Evolutionary conservation across 2,113 vertebrate species (phyloP).

Genomic region (Alethe diademata): DNA sequence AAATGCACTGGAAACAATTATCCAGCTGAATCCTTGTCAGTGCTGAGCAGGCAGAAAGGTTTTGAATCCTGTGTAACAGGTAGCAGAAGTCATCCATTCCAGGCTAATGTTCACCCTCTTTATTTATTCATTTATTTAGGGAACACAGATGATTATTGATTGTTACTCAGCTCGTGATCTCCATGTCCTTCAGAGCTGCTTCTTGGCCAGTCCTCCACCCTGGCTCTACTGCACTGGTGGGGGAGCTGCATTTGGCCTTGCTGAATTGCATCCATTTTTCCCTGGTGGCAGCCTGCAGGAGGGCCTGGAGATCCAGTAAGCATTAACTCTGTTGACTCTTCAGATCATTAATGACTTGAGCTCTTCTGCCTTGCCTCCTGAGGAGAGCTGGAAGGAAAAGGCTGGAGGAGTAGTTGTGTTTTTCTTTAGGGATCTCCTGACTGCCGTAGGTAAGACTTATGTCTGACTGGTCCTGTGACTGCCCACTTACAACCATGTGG

Average conservation of each 20-base stretch:
- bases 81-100: background rate
- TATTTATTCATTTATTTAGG: background rate
- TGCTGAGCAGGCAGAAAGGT: background rate
- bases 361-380: background rate
- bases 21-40: background rate
- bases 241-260: background rate
- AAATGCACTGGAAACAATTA: background rate
- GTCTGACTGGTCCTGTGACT: background rate
- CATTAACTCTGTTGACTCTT: background rate
- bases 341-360: background rate
- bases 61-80: background rate
- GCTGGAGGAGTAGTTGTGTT: background rate
- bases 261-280: background rate
- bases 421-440: background rate
- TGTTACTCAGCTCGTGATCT: background rate
- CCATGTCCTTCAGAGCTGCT: background rate
- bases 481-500: background rate
- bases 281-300: background rate
- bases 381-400: background rate
- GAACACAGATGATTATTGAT: slow-evolving; percentile 1
- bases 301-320: background rate
- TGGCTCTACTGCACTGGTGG: background rate
- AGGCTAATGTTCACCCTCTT: background rate
- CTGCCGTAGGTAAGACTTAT: background rate
- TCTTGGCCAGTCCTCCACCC: background rate